Evolutionary conservation across 1,140 invertebrate species (phyloP), one percentile per base, ranked within the genome.

Genomic region (Hyles euphorbiae): DNA sequence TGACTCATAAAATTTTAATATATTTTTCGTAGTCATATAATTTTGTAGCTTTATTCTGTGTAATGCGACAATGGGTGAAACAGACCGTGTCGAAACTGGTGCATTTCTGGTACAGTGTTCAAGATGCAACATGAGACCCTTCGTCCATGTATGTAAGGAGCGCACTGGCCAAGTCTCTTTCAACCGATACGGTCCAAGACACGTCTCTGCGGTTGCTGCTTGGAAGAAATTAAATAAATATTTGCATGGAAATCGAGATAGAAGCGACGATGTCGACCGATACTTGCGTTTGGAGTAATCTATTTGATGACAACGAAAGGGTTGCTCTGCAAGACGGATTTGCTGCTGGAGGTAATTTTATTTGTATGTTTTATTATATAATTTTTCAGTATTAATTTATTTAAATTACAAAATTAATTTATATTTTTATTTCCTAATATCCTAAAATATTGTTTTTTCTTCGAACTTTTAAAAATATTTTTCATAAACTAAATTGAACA

Each of bases 271-370:
- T 48, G 34, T 10, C 11, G 3, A 52, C 22, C 33, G 36, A 56
- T 22, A n/a, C 8, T 47, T 74, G 72, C 56, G 55, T 63, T 40
- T 81, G 78, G 78, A 68, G 56, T 63, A 67, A 69, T 47, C 43
- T 79, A 46, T 81, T 79, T 63, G 67, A 65, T 57, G 60, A 74
- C 50, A 51, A 72, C 36, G 70, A 70, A 34, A 67, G 61, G 56
- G 57, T 11, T 52, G 58, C 54, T 10, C 60, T 80, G 52, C 62
- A 78, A 44, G 56, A 67, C 32, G 77, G 75, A 12, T 70, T 70
- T n/a, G 45, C 71, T 22, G 43, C 73, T 44, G 71, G 71, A 60
- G 79, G 79, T 80, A 68, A 66, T 32, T 45, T 45, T 45, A 6
- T 6, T 48, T 8, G n/a, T 46, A 45, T 47, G 36, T 40, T 40